A percentile compares a stretch with the other conserved stretches of the same genome.
phyloP scores from a whole-genome alignment of 2,888 invertebrate genomes.

The Melolontha melolontha region DNA sequence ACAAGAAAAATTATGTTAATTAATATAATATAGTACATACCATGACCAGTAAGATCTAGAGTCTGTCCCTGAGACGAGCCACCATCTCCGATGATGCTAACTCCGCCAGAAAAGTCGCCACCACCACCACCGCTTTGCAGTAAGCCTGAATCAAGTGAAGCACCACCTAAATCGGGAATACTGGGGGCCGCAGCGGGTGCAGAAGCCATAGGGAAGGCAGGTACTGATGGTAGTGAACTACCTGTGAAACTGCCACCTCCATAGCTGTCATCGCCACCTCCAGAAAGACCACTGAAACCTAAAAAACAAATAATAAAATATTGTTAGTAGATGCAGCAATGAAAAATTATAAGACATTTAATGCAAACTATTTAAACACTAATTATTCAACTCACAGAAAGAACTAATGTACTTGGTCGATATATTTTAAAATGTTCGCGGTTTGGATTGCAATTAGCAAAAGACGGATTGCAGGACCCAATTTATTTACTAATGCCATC shows the following conservation, averaged over 20 bases:
- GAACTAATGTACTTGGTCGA: no score
- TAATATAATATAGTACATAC: no score
- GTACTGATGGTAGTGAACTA: neutral
- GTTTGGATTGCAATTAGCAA: no score
- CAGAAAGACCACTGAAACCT: conserved; percentile 25
- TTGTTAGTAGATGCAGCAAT: no score
- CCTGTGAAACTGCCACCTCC: conserved; percentile 31
- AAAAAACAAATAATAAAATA: neutral
- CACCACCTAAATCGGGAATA: conserved; percentile 41
- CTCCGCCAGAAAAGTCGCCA: conserved; percentile 52
- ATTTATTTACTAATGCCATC: no score
- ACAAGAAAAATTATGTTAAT: no score
- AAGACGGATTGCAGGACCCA: no score
- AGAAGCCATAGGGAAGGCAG: no score
- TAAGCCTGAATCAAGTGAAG: conserved; percentile 30
- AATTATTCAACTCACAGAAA: no score
- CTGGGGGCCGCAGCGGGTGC: conserved; percentile 19
- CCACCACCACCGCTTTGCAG: conserved; percentile 46
- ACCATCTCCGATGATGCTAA: conserved; percentile 52
- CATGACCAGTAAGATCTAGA: conserved; percentile 52
- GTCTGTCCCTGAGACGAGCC: conserved; percentile 48
- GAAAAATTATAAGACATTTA: neutral
- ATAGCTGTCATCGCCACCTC: conserved; percentile 31
- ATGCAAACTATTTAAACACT: no score
- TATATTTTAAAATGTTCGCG: no score